These are phyloP conservation scores for Pollenia angustigena DNA, from an alignment of 2,888 invertebrate genomes.

Conservation along the genomic window DNA sequence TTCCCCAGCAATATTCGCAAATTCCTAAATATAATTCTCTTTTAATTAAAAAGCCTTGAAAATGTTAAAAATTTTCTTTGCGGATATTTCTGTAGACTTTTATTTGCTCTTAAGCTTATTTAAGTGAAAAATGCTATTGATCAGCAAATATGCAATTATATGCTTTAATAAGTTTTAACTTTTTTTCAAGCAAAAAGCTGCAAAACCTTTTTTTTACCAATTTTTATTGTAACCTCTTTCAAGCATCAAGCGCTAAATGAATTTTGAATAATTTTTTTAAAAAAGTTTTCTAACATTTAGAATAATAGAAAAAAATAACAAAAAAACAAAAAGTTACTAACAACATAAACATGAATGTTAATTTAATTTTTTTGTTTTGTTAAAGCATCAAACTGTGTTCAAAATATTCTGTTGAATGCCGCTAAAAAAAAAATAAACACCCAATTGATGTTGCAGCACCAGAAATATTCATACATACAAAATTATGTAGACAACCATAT, in stretches of 20 bases:
- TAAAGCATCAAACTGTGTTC: slow-evolving; percentile 23
- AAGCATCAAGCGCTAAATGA: slow-evolving; percentile 17
- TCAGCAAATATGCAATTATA: no score
- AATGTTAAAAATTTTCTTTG: no score
- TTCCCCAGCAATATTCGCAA: no score
- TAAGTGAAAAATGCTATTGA: no score
- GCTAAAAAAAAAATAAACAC: not conserved
- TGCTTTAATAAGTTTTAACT: no score
- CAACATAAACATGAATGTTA: slow-evolving; percentile 24
- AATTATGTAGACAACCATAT: slow-evolving; percentile 8
- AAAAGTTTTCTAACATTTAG: not conserved
- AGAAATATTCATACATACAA: slow-evolving; percentile 7
- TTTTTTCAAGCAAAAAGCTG: no score
- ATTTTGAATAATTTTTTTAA: not conserved
- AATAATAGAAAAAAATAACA: not conserved
- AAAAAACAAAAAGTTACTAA: not conserved
- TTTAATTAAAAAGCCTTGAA: no score
- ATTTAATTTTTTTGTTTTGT: not conserved
- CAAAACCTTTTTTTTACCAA: no score
- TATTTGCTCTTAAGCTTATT: no score
- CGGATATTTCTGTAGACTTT: no score
- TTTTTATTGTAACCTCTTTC: not conserved
- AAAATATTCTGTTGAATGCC: slow-evolving; percentile 8
- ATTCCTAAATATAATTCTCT: no score
- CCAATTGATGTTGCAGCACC: slow-evolving; percentile 11